Base-by-base conservation (phyloP, 2,797 vertebrate genomes). In the Arctocebus calabarensis region DNA sequence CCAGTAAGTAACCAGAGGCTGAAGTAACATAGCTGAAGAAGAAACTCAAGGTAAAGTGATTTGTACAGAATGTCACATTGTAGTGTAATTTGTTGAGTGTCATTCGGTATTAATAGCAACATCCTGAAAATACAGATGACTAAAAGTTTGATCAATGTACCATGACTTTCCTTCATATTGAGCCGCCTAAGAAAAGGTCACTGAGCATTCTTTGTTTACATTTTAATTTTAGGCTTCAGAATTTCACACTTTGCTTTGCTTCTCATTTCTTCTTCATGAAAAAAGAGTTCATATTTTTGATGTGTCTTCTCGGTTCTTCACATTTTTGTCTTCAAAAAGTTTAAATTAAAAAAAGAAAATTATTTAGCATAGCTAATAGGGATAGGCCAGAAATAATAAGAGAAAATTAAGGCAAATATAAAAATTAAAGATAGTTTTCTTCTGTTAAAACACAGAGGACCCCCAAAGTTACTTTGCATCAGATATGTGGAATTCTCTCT, bases 81-180 rank as follows among this genome's bases (percentile, higher is more conserved):
- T 37, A 62, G 17, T 94, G 4, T 88, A 70, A 93, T 93, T 83
- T 94, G 81, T 90, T 86, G 61, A 94, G 55, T 73, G 59, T 79
- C 66, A 25, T 70, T 23, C 61, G 45, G n/a, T 81, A 88, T 96
- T 87, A 90, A 91, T 82, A 93, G 40, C 70, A 88, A 82, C 48
- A 74, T 96, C 61, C 83, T 66, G 5, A 88, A 91, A 92, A 89
- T 86, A 57, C 59, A 97, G 57, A 84, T 95, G 90, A 95, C 37
- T 91, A 64, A 81, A 93, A 94, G 20, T 96, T 88, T 88, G 84
- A 64, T 88, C 89, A 88, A 0, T 79, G 55, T 86, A 43, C 52
- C 82, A 34, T 96, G 82, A 68, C 48, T 64, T 88, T 90, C 29
- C 52, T 93, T 94, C 84, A 37, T 52, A 27, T 66, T 66, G 83